phyloP scores from a whole-genome alignment of 2,888 invertebrate species.

The Onchidella celtica region DNA sequence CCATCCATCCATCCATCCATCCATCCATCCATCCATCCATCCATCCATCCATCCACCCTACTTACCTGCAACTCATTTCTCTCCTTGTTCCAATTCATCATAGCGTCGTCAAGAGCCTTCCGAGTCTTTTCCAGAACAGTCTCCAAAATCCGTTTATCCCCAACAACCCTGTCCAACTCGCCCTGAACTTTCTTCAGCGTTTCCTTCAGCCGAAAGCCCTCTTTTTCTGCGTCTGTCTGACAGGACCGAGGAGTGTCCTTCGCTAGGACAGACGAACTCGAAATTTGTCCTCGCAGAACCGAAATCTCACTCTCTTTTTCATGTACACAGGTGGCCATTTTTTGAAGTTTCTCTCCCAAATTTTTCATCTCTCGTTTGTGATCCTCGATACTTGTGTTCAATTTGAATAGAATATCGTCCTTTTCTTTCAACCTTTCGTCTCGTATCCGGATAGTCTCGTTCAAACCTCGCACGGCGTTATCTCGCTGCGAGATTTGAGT shows the following conservation, averaged over 20 bases:
- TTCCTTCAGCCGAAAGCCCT: conserved; percentile 64
- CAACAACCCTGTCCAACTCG: conserved; percentile 67
- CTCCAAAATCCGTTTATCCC: conserved; percentile 63
- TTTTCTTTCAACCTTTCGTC: conserved; percentile 77
- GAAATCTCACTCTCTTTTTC: conserved; percentile 65
- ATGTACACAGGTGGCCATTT: conserved; percentile 62
- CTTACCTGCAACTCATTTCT: conserved; percentile 61
- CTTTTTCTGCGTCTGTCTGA: conserved; percentile 67
- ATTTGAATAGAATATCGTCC: conserved; percentile 52
- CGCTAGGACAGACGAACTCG: conserved; percentile 43
- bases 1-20: not conserved
- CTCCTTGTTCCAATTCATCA: conserved; percentile 68
- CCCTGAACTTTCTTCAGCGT: conserved; percentile 64
- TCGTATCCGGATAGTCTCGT: conserved; percentile 66
- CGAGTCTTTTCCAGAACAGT: conserved; percentile 66
- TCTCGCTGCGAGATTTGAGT: conserved; percentile 72
- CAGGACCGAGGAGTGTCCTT: conserved; percentile 26
- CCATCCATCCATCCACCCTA: not conserved
- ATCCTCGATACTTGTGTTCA: conserved; percentile 48
- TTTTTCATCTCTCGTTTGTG: conserved; percentile 63
- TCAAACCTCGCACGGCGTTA: conserved; percentile 64
- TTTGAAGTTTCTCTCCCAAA: conserved; percentile 69
- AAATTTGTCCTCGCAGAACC: conserved; percentile 57
- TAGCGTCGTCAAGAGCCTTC: conserved; percentile 65
- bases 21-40: not conserved